A percentile compares a stretch with the other conserved stretches of the same genome.
phyloP scores from a whole-genome alignment of 1,140 invertebrate genomes.

The Diabrotica undecimpunctata region DNA sequence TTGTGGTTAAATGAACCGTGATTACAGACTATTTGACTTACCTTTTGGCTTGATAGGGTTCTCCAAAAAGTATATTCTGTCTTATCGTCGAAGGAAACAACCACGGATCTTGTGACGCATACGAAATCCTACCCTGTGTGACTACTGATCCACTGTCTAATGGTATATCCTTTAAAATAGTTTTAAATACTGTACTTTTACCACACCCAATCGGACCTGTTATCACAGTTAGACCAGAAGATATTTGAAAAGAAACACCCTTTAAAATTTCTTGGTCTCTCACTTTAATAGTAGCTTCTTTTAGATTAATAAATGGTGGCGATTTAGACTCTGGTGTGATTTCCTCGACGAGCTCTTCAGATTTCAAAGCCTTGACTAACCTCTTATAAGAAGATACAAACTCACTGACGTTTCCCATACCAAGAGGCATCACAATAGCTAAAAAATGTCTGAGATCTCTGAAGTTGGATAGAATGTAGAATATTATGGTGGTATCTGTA shows the following conservation, averaged over 20 bases:
- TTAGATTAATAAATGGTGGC: conserved; percentile 20
- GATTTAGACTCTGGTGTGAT: conserved; percentile 15
- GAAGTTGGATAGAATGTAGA: conserved; percentile 71
- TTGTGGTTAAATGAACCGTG: too few species aligned
- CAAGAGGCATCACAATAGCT: conserved; percentile 69
- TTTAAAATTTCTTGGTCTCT: conserved; percentile 52
- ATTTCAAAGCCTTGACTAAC: conserved; percentile 31
- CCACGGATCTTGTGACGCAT: conserved; percentile 79
- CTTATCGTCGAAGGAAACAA: conserved; percentile 59
- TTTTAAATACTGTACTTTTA: conserved; percentile 72
- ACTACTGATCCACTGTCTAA: conserved; percentile 57
- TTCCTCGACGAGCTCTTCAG: conserved; percentile 28
- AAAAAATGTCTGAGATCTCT: conserved; percentile 68
- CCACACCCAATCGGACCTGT: conserved; percentile 79
- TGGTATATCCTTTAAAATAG: conserved; percentile 69
- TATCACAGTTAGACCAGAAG: conserved; percentile 62
- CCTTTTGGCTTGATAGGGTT: conserved; percentile 44
- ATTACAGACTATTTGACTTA: conserved; percentile 40
- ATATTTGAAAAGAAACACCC: conserved; percentile 54
- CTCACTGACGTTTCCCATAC: conserved; percentile 58
- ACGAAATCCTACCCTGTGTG: conserved; percentile 67
- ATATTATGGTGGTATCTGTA: conserved; percentile 71
- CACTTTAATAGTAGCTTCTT: conserved; percentile 34
- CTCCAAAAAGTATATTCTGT: conserved; percentile 66
- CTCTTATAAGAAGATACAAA: conserved; percentile 27